phyloP scores from a whole-genome alignment of 1,140 invertebrate genomes.

The Drosophila lowei region DNA sequence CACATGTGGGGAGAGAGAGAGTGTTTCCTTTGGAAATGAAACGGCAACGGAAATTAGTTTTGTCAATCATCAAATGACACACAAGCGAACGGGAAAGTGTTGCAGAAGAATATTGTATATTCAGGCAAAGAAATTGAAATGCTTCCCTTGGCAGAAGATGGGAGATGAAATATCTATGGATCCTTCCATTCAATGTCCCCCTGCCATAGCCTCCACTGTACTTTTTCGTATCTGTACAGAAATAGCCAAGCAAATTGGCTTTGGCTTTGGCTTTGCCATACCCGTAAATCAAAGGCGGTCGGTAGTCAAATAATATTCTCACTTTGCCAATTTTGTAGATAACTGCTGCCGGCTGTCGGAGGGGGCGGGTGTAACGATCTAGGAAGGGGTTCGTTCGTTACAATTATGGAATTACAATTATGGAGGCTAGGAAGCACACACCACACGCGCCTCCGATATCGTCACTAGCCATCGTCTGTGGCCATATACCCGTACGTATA shows the following conservation, averaged over 20 bases:
- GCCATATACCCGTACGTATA: slow-evolving; percentile 5
- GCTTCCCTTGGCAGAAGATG: not conserved
- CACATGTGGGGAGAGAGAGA: too few relatives aligned
- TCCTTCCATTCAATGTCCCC: too few relatives aligned
- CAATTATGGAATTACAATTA: slow-evolving; percentile 27
- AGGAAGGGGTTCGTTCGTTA: not conserved
- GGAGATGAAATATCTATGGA: not conserved
- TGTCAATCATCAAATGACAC: slow-evolving; percentile 32
- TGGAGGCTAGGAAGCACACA: slow-evolving; percentile 69
- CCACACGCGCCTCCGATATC: slow-evolving; percentile 50
- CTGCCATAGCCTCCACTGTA: not conserved
- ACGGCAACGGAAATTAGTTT: slow-evolving; percentile 49
- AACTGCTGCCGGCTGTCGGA: not conserved
- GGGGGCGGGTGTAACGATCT: too few relatives aligned
- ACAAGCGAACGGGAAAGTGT: not conserved
- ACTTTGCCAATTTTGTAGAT: slow-evolving; percentile 26
- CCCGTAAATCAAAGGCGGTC: slow-evolving; percentile 38
- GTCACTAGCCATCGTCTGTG: slow-evolving; percentile 19
- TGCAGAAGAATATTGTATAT: not conserved
- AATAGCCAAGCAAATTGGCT: not conserved
- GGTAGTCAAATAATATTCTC: slow-evolving; percentile 25
- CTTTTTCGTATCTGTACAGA: not conserved
- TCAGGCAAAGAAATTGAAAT: too few relatives aligned
- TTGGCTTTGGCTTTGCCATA: not conserved
- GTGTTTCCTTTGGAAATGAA: slow-evolving; percentile 1